These are phyloP conservation scores for Pseudonaja textilis DNA, from an alignment of 2,113 vertebrate species.

Conservation along the genomic window DNA sequence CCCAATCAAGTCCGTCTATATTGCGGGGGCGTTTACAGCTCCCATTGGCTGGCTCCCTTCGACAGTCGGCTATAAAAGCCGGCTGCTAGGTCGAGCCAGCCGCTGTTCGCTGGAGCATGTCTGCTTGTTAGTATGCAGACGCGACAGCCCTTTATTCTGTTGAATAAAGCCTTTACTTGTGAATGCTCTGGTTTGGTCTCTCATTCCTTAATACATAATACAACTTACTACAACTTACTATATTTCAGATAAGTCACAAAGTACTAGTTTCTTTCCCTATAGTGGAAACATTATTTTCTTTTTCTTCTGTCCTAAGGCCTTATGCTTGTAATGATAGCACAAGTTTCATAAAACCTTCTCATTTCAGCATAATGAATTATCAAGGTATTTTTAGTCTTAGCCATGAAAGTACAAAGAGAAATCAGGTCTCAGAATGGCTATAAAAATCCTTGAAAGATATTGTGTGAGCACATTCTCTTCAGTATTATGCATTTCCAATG, in stretches of 20 bases:
- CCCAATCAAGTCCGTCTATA: too few species aligned
- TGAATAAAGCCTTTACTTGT: too few species aligned
- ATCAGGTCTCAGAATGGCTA: conserved; percentile 7
- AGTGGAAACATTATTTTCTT: neutral
- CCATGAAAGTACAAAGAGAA: neutral
- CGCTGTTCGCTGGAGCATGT: too few species aligned
- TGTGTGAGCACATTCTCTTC: neutral
- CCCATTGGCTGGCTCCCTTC: too few species aligned
- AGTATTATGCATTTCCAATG: conserved; percentile 7
- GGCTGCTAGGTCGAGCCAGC: too few species aligned
- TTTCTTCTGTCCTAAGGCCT: neutral
- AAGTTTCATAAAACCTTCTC: conserved; percentile 5
- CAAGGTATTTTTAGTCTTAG: conserved; percentile 4
- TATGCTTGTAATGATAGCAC: neutral
- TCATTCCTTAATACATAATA: too few species aligned
- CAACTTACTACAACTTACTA: neutral
- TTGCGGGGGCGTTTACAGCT: too few species aligned
- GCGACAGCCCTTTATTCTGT: too few species aligned
- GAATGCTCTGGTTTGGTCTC: too few species aligned
- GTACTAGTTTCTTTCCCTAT: neutral
- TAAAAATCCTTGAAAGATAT: conserved; percentile 2
- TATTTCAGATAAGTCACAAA: conserved; percentile 4
- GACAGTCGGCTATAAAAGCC: too few species aligned
- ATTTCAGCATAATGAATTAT: neutral
- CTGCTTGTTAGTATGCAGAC: too few species aligned